Percentiles rank a stretch among this genome's conserved stretches.
Conservation (phyloP, 2,797 vertebrate genomes). For the Gouania willdenowi region DNA sequence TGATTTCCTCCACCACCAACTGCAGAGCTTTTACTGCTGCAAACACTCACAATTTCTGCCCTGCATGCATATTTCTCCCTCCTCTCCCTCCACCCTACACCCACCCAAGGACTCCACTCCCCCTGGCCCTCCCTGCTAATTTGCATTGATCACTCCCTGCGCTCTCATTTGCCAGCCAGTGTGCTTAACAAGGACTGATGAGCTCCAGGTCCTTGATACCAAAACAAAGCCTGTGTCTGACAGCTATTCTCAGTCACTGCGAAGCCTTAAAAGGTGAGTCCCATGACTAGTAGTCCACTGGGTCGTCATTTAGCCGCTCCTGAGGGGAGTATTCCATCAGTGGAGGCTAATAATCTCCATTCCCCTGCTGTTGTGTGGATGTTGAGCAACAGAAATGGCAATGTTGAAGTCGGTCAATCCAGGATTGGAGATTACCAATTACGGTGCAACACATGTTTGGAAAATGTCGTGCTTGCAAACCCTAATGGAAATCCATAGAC, state of each 20-base stretch:
- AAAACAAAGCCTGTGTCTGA: conserved; percentile 16
- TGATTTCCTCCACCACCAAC: too few relatives aligned
- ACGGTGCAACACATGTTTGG: conserved; percentile 17
- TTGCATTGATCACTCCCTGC: conserved; percentile 53
- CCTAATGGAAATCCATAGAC: conserved; percentile 1
- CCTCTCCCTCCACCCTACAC: not conserved
- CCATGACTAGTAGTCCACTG: not conserved
- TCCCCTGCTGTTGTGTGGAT: conserved; percentile 2
- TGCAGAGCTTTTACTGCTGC: not conserved
- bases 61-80: conserved; percentile 2
- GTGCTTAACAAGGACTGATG: conserved; percentile 24
- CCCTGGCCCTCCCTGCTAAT: conserved; percentile 29
- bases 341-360: not conserved
- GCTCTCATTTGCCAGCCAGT: conserved; percentile 38
- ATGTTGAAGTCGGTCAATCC: conserved; percentile 5
- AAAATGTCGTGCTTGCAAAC: conserved; percentile 4
- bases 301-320: not conserved
- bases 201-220: conserved; percentile 19
- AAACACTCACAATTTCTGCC: conserved; percentile 13
- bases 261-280: not conserved
- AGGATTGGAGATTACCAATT: conserved; percentile 17
- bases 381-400: conserved; percentile 10
- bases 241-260: conserved; percentile 5
- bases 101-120: conserved; percentile 20
- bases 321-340: conserved; percentile 1